Evolutionary conservation across 2,113 vertebrate species (phyloP).

Genomic region (Nesospiza acunhae): DNA sequence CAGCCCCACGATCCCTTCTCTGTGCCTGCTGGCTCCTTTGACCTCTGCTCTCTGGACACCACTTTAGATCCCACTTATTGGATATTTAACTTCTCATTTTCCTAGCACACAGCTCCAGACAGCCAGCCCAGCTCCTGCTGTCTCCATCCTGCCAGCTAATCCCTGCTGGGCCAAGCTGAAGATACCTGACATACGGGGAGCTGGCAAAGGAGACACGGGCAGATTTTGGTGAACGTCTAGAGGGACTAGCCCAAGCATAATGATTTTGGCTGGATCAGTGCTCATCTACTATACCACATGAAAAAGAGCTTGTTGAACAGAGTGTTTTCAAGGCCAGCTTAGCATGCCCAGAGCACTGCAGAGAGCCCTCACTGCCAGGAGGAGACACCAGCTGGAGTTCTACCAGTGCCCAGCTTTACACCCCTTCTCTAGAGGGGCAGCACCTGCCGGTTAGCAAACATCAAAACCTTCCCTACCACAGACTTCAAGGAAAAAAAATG

Average conservation of each 20-base stretch:
- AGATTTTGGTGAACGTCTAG: conserved; percentile 5
- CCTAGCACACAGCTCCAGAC: not conserved
- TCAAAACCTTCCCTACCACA: not conserved
- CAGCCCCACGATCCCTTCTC: not conserved
- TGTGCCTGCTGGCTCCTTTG: not conserved
- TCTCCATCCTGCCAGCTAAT: conserved; percentile 15
- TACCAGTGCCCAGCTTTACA: not conserved
- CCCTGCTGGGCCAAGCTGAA: not conserved
- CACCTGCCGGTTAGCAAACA: not conserved
- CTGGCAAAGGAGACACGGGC: not conserved
- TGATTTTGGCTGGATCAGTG: not conserved
- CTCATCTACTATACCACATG: not conserved
- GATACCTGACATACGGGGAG: not conserved
- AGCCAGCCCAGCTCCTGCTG: not conserved
- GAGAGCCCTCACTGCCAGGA: not conserved
- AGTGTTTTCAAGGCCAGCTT: not conserved
- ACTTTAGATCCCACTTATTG: not conserved
- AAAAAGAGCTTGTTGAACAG: not conserved
- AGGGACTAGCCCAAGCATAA: conserved; percentile 22
- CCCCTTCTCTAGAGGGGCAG: not conserved
- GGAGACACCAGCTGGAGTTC: not conserved
- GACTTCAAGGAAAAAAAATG: not conserved
- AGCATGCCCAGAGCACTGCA: not conserved
- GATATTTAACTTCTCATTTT: conserved; percentile 32
- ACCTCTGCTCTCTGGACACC: conserved; percentile 19